Evolutionary conservation across 2,113 vertebrate species (phyloP).

Genomic region (Panthera uncia): DNA sequence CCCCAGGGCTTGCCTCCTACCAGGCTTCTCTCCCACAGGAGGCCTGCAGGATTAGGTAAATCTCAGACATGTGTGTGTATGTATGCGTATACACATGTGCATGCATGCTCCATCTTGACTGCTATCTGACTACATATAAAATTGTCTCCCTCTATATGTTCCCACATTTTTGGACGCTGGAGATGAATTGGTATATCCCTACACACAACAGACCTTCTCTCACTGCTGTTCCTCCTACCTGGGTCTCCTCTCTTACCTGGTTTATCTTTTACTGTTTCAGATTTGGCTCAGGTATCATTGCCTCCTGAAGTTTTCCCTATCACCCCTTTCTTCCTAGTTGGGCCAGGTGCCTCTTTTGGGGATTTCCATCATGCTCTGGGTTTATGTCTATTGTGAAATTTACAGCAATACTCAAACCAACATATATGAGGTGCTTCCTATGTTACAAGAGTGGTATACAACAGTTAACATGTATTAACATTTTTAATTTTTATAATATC

Average conservation of each 20-base stretch:
- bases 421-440: neutral
- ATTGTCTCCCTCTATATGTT: neutral
- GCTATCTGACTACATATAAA: neutral
- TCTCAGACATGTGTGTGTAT: neutral
- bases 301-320: neutral
- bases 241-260: neutral
- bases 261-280: neutral
- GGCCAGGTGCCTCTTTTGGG: neutral
- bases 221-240: neutral
- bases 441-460: neutral
- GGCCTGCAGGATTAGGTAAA: neutral
- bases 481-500: neutral
- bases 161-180: neutral
- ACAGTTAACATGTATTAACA: neutral
- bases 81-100: too few relatives aligned
- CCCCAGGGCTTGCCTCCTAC: neutral
- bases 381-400: neutral
- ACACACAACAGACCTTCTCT: neutral
- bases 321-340: neutral
- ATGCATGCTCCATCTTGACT: neutral
- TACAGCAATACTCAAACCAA: neutral
- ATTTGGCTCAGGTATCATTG: neutral
- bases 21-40: neutral
- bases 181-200: neutral
- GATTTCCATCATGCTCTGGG: neutral